Evolutionary conservation across 2,888 invertebrate species (phyloP), one percentile per base, ranked within the genome.

Genomic region (Nephrotoma flavescens): DNA sequence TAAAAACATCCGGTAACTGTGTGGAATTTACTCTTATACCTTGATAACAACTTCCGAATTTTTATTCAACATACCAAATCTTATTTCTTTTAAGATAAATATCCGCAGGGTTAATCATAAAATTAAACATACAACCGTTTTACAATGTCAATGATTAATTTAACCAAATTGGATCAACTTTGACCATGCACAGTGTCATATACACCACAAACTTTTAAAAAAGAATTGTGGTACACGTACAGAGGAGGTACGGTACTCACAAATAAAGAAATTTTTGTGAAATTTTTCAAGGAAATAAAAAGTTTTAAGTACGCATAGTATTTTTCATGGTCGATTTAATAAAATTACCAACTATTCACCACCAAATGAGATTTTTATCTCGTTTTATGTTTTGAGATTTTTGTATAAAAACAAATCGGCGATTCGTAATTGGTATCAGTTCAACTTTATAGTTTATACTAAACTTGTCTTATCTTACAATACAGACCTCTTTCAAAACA

Each of bases 391-490:
- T 6, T 52, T 15, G 0, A 19, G 4, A 52, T 4, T 52, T 71
- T 71, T 19, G 71, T 71, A 71, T 71, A 71, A 71, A 71, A 71
- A 2, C 9, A 31, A 31, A 71, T 1, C 11, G 71, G 31, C 9
- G 3, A 31, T 2, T 4, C 31, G 71, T 71, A 71, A 71, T 9
- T 71, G 6, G n/a, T 84, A 90, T 88, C 90, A 90, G 90, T 90
- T 89, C 88, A 89, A 89, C 88, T 89, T 88, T 88, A 88, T 87
- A 87, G 86, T 86, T 86, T 47, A 41, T 44, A 19, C 44, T 44
- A 85, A 31, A 31, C 1, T 31, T 31, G 31, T 31, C 31, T 85
- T 85, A 85, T 31, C 85, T 71, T 71, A 71, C 86, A 86, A 44
- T 42, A 86, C 87, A 87, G 85, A 87, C 87, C 71, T 84, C 12